Evolutionary conservation across 2,797 vertebrate genomes (phyloP).

Genomic region (Sebastes minor): DNA sequence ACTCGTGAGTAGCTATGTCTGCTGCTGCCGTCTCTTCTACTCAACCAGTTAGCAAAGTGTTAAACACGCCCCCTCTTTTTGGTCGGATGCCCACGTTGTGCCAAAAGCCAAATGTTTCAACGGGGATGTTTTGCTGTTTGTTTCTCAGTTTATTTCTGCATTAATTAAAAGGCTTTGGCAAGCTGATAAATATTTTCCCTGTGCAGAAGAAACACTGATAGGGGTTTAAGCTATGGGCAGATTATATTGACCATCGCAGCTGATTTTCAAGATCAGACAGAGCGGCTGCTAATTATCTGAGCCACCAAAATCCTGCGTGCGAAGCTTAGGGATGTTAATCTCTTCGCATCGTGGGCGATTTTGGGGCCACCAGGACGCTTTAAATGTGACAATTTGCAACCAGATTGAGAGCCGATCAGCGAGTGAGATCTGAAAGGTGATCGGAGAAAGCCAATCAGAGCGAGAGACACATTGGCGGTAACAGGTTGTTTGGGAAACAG

Average conservation of each 20-base stretch:
- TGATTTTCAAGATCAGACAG: slow-evolving; percentile 14
- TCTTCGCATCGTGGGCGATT: background rate
- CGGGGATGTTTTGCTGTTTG: background rate
- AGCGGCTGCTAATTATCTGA: slow-evolving; percentile 44
- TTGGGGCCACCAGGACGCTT: background rate
- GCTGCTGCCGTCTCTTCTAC: background rate
- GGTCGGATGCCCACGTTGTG: slow-evolving; percentile 16
- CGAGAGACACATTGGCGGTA: slow-evolving; percentile 10
- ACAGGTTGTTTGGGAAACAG: slow-evolving; percentile 51
- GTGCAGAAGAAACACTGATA: background rate
- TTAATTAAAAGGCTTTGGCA: slow-evolving; percentile 14
- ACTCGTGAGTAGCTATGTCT: background rate
- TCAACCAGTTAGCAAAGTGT: slow-evolving; percentile 18
- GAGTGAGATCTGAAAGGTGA: slow-evolving; percentile 14
- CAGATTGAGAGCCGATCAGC: background rate
- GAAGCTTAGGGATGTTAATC: slow-evolving; percentile 21
- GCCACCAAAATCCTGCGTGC: slow-evolving; percentile 18
- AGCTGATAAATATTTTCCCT: slow-evolving; percentile 3
- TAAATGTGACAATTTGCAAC: background rate
- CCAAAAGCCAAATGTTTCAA: slow-evolving; percentile 32
- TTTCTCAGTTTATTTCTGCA: background rate
- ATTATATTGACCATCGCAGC: slow-evolving; percentile 26
- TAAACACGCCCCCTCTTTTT: slow-evolving; percentile 13
- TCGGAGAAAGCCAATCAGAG: slow-evolving; percentile 2
- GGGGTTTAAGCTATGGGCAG: background rate